Conservation (phyloP, 1,140 invertebrate genomes). For the Bradysia coprophila region DNA sequence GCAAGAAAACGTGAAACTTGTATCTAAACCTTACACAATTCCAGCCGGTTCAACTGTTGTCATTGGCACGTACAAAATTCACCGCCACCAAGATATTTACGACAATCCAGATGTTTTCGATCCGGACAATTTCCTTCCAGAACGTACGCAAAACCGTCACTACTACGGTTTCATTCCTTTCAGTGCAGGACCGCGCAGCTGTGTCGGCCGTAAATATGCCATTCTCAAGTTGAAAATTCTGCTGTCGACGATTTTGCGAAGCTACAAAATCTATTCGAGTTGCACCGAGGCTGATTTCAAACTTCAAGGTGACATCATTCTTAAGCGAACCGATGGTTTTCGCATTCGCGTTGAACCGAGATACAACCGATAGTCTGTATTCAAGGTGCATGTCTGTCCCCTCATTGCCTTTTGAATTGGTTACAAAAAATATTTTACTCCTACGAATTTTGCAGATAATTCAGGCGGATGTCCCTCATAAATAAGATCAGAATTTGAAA, state of each 20-base stretch:
- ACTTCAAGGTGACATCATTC: slow-evolving; percentile 26
- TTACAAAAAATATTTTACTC: too few species aligned
- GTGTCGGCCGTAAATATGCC: slow-evolving; percentile 56
- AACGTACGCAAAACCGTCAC: slow-evolving; percentile 55
- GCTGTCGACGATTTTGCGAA: slow-evolving; percentile 37
- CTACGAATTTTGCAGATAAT: too few species aligned
- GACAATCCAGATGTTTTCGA: slow-evolving; percentile 71
- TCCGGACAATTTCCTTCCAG: slow-evolving; percentile 81
- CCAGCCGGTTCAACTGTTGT: slow-evolving; percentile 42
- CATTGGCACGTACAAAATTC: slow-evolving; percentile 48
- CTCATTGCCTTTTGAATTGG: too few species aligned
- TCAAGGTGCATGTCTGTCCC: too few species aligned
- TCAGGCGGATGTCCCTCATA: too few species aligned
- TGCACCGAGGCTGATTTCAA: slow-evolving; percentile 22
- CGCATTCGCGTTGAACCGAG: slow-evolving; percentile 18
- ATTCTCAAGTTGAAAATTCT: slow-evolving; percentile 43
- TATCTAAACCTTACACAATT: slow-evolving; percentile 20
- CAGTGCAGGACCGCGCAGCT: slow-evolving; percentile 70
- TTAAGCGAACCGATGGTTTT: slow-evolving; percentile 27
- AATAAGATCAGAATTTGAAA: too few species aligned
- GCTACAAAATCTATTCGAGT: slow-evolving; percentile 30
- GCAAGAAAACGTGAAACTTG: slow-evolving; percentile 46
- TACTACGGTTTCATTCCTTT: slow-evolving; percentile 81
- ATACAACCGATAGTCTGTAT: slow-evolving; percentile 4
- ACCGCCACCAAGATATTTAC: slow-evolving; percentile 57